Base-by-base conservation (phyloP, 2,888 invertebrate genomes). In the Patella caerulea region DNA sequence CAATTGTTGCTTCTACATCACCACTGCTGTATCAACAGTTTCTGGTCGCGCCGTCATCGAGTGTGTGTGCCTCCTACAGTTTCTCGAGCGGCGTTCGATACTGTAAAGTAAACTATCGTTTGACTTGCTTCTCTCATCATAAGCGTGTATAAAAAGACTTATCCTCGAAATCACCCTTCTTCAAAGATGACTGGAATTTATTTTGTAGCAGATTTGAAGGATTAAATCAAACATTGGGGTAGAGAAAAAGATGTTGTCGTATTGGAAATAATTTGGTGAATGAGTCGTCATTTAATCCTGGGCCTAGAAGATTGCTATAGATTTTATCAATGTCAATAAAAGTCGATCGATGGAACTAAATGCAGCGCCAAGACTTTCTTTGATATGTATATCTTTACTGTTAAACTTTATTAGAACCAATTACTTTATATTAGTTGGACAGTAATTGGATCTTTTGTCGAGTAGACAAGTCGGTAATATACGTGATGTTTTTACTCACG, bases 201-300 rank as follows among this genome's bases (percentile, higher is more conserved):
- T 65, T 65, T 65, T 19, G 19, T 19, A 65, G 65, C 65, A 65
- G 19, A 45, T 65, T 24, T 24, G 65, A 65, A 65, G 65, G 24
- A 65, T 65, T 65, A 65, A 65, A 65, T 65, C 65, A 65, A 65
- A 65, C 65, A 65, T 19, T 65, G 24, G 24, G 65, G 24, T 45
- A 24, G 24, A 65, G 65, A 65, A 65, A 65, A 65, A 65, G 65
- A 65, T 65, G 65, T 65, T 65, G 24, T 65, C 65, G 19, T 65
- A 65, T 65, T 65, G 65, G 65, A 65, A 65, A 65, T 65, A 65
- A 24, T 65, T 65, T 65, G 65, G 65, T 65, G 65, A 65, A 65
- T 65, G 24, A 65, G 65, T 24, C 65, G 65, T 65, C 65, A 65
- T 65, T 65, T 65, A 65, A 65, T 65, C 65, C 65, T 24, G 19